Evolutionary conservation across 2,113 vertebrate species (phyloP), one percentile per base, ranked within the genome.

Genomic region (Callipepla californica): DNA sequence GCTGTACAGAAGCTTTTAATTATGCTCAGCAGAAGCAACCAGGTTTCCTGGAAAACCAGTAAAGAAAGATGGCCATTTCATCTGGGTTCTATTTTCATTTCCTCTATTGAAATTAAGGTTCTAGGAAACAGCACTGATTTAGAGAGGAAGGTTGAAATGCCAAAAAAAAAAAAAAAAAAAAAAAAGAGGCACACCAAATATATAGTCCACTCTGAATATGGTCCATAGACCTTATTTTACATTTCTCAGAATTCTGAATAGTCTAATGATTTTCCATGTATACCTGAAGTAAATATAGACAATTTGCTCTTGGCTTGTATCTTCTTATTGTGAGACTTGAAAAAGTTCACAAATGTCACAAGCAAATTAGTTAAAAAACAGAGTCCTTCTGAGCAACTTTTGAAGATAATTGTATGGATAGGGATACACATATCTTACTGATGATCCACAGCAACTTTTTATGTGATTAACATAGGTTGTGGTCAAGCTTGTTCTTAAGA

Each of bases 401-500:
- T 89, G 7, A 45, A 48, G 36, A 79, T 40, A 76, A 61, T 66
- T 76, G 70, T 66, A 40, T 72, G 22, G 15, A 18, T 26, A 63
- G 69, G 61, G 50, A 36, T 8, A 53, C 14, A 59, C 9, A 42
- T 79, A 85, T 94, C 87, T 89, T 95, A 94, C 77, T 74, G 72
- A 86, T 36, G 75, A 92, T 76, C 15, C 36, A 76, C 70, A 85
- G 36, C 89, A 95, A 95, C 25, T 80, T 91, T 92, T 92, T 91
- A 77, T 87, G 67, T 91, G 79, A n/a, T 82, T 91, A 82, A 95
- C 85, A 87, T 87, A 89, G 55, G 63, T 72, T 66, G 42, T 80
- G 59, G n/a, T 66, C 36, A 36, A 36, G 8, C 36, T 36, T 36
- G 36, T 36, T 36, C 36, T 36, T 36, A 87, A 92, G 59, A 63